Conservation (phyloP, 1,140 invertebrate genomes). For the Drosophila kikkawai region DNA sequence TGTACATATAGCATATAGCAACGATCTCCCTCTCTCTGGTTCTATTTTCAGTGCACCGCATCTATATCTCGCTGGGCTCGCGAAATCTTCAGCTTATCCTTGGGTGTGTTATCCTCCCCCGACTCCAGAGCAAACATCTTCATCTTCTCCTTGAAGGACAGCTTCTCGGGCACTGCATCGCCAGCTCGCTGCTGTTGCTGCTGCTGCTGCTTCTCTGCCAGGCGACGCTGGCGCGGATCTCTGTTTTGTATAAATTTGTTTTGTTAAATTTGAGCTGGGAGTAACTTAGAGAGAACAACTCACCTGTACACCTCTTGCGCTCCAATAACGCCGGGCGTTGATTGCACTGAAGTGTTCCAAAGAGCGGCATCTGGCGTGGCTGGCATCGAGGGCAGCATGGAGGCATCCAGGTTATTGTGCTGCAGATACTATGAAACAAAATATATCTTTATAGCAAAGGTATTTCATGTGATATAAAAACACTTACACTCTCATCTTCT, state of each 20-base stretch:
- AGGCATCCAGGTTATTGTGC: conserved; percentile 70
- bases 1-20: conserved; percentile 59
- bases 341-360: conserved; percentile 86
- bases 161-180: conserved; percentile 93
- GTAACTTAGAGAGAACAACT: not conserved
- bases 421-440: conserved; percentile 53
- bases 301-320: conserved; percentile 97
- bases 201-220: conserved; percentile 92
- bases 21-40: not conserved
- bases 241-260: conserved; percentile 85
- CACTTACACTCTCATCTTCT: conserved; percentile 93
- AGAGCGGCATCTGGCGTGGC: conserved; percentile 88
- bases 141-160: conserved; percentile 98
- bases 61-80: conserved; percentile 96
- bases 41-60: conserved; percentile 86
- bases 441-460: not conserved
- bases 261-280: not conserved
- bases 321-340: conserved; percentile 96
- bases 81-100: conserved; percentile 97
- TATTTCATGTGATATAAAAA: not conserved
- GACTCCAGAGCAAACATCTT: conserved; percentile 98
- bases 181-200: conserved; percentile 88
- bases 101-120: conserved; percentile 93
- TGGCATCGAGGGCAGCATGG: conserved; percentile 85
- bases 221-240: conserved; percentile 92